phyloP scores from a whole-genome alignment of 1,140 invertebrate species.

The Centruroides vittatus region DNA sequence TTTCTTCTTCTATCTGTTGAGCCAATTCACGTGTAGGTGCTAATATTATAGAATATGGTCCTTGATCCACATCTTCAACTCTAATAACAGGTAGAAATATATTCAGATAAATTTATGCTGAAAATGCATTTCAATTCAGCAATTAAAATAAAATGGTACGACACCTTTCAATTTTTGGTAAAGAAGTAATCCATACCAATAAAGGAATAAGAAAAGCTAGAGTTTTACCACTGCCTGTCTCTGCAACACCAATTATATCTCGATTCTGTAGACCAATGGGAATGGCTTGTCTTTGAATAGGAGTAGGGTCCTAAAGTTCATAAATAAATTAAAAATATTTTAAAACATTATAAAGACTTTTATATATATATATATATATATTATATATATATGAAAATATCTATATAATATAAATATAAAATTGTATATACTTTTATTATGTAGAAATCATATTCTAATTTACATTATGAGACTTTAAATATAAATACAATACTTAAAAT shows the following conservation, averaged over 20 bases:
- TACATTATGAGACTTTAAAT: too few species aligned
- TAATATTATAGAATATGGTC: conserved; percentile 98
- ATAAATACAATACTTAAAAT: too few species aligned
- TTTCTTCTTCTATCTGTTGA: conserved; percentile 99
- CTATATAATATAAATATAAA: too few species aligned
- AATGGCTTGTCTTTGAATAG: conserved; percentile 98
- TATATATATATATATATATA: too few species aligned
- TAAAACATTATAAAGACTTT: too few species aligned
- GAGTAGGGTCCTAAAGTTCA: conserved; percentile 66
- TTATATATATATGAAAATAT: too few species aligned
- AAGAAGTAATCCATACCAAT: conserved; percentile 92
- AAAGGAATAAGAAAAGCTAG: conserved; percentile 95
- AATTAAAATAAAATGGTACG: too few species aligned
- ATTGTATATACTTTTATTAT: too few species aligned
- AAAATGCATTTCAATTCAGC: too few species aligned
- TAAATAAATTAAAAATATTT: too few species aligned
- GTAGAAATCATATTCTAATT: too few species aligned
- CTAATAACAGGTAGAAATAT: conserved; percentile 1
- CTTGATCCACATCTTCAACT: conserved; percentile 40
- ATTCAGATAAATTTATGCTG: neutral
- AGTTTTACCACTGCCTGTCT: conserved; percentile 97
- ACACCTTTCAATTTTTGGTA: conserved; percentile 54
- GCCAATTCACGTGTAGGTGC: conserved; percentile 98
- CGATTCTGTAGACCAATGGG: conserved; percentile 96
- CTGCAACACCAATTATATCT: conserved; percentile 98